These are phyloP conservation scores for Protobothrops flavoviridis DNA, from an alignment of 2,113 vertebrate species.

Conservation along the genomic window DNA sequence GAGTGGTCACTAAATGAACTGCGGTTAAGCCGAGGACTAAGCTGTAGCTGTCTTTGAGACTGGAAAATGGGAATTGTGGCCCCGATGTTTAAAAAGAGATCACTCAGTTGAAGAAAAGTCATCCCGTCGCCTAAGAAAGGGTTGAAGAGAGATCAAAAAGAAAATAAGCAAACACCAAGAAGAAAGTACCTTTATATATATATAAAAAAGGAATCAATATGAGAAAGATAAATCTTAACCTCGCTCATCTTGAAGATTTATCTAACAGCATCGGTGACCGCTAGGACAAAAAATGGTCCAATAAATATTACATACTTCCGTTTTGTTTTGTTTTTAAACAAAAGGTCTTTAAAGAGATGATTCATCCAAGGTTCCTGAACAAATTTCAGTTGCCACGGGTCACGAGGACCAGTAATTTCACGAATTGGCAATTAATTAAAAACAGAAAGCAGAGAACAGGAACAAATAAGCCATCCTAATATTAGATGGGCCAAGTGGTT, in stretches of 20 bases:
- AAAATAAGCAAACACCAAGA: background rate
- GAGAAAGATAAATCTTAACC: background rate
- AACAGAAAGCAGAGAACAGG: background rate
- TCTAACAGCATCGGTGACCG: background rate
- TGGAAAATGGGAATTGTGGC: background rate
- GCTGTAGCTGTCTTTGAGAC: background rate
- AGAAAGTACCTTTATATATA: background rate
- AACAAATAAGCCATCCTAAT: background rate
- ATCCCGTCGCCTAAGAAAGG: background rate
- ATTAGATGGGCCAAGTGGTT: background rate
- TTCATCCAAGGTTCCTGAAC: background rate
- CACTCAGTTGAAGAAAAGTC: background rate
- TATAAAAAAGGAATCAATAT: background rate
- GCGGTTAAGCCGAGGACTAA: no score
- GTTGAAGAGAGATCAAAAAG: background rate
- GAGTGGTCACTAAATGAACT: no score
- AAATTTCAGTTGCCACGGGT: background rate
- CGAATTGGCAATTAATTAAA: background rate
- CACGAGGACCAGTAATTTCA: background rate
- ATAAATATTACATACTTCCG: background rate
- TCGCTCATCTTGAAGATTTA: background rate
- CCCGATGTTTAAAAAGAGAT: background rate
- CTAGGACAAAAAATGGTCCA: background rate
- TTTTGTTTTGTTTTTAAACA: background rate
- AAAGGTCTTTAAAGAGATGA: background rate